Evolutionary conservation across 2,888 invertebrate species (phyloP), one percentile per base, ranked within the genome.

Genomic region (Argyresthia goedartella): DNA sequence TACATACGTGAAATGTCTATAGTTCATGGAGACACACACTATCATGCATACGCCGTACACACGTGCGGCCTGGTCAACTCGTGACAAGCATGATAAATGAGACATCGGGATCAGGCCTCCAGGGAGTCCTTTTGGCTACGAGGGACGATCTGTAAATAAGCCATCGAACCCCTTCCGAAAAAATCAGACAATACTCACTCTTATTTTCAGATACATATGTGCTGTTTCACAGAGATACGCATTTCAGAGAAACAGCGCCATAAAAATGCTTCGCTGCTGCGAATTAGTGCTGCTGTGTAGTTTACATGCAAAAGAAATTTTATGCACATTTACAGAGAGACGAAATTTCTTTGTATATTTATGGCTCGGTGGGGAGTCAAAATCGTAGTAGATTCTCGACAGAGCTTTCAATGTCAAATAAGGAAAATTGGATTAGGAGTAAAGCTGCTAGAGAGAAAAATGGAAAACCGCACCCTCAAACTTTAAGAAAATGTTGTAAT

Each of bases 1-100:
- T 25, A 25, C 25, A 25, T 25, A 25, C 25, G 25, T 2, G 2
- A 25, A 25, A 25, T 25, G 25, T 25, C 25, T 25, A 25, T 25
- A 25, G 3, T 25, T 25, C 25, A 25, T 39, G 4, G n/a, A 39
- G 9, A 43, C 13, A 43, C n/a, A 48, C 36, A 35, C 14, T 15
- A n/a, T 10, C 41, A 44, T 44, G 14, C 44, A 15, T 11, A 39
- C n/a, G 39, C 39, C 39, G 39, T 46, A 46, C 36, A 11, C 73
- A 73, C 69, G 73, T 81, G 76, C 81, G 80, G 82, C 81, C 84
- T 82, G 82, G 85, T 79, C 84, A 85, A 71, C 75, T 71, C 85
- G 84, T 84, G 86, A 84, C 85, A 81, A 78, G 85, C 77, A 82
- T 84, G 81, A 82, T 82, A 81, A 81, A 85, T 81, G 80, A 76